These are phyloP conservation scores for Meleagris gallopavo DNA, from an alignment of 2,113 vertebrate species.

Conservation along the genomic window DNA sequence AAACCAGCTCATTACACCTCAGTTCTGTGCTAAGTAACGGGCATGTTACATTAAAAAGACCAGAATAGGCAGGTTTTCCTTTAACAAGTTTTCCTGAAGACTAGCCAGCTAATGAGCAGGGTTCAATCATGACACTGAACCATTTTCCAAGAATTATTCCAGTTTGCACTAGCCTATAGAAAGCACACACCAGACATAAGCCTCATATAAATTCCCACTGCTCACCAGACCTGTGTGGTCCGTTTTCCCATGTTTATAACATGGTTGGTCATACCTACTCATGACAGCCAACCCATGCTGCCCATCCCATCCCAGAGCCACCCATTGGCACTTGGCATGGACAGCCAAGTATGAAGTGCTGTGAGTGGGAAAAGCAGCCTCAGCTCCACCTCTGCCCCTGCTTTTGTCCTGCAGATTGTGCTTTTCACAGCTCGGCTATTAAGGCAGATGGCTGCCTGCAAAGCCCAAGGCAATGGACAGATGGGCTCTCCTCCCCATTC, in stretches of 20 bases:
- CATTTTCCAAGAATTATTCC: background rate
- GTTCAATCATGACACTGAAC: background rate
- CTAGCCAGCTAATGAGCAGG: background rate
- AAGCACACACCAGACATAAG: background rate
- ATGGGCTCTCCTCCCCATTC: conserved; percentile 28
- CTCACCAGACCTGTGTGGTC: background rate
- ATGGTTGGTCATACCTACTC: background rate
- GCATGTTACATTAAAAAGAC: background rate
- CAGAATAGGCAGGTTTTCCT: background rate
- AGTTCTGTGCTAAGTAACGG: background rate
- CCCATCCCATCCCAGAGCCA: background rate
- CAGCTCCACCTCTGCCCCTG: conserved; percentile 10
- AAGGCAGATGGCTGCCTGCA: conserved; percentile 51
- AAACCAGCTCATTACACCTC: background rate
- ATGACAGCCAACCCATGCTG: background rate
- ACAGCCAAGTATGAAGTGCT: background rate
- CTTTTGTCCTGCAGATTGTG: background rate
- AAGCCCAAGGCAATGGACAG: conserved; percentile 28
- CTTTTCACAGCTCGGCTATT: conserved; percentile 11
- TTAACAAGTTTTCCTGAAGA: background rate
- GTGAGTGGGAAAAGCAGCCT: background rate
- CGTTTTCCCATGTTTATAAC: background rate
- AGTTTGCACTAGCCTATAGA: background rate
- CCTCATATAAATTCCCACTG: background rate
- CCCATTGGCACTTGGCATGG: background rate